Percentiles rank a stretch among this genome's conserved stretches.
These are phyloP conservation scores for Pasiphila rectangulata DNA, from an alignment of 2,888 invertebrate species.

Conservation along the genomic window DNA sequence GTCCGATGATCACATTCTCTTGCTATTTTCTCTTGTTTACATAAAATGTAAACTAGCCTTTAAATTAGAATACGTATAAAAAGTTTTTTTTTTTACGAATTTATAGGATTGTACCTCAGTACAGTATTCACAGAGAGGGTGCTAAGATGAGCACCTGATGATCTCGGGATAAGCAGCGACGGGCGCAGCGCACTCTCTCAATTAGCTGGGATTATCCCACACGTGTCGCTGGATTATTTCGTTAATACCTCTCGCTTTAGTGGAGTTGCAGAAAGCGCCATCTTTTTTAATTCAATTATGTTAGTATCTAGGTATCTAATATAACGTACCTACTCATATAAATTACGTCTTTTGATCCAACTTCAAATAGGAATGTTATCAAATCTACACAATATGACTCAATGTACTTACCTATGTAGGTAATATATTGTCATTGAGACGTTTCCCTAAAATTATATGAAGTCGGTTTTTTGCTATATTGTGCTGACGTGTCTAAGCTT, in stretches of 20 bases:
- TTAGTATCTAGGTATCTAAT: neutral
- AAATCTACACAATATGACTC: too few species aligned
- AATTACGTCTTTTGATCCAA: neutral
- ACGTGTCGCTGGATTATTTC: conserved; percentile 66
- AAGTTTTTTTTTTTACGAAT: too few species aligned
- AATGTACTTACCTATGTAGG: neutral
- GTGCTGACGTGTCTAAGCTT: too few species aligned
- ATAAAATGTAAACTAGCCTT: too few species aligned
- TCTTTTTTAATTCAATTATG: conserved; percentile 2
- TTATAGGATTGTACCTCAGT: too few species aligned
- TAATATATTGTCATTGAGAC: too few species aligned
- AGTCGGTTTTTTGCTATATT: too few species aligned
- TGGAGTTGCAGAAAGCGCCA: conserved; percentile 10
- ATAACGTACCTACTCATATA: neutral
- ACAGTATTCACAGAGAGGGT: conserved; percentile 1
- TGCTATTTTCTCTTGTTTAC: too few species aligned
- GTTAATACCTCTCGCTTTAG: conserved; percentile 35
- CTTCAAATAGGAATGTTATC: too few species aligned
- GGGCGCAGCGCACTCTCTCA: conserved; percentile 53
- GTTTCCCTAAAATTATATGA: too few species aligned
- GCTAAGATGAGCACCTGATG: conserved; percentile 66
- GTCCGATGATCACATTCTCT: too few species aligned
- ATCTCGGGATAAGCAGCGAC: conserved; percentile 58
- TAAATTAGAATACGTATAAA: too few species aligned
- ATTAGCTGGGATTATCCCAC: conserved; percentile 75